Evolutionary conservation across 2,888 invertebrate genomes (phyloP), one percentile per base, ranked within the genome.

Genomic region (Heliconius ismenius): DNA sequence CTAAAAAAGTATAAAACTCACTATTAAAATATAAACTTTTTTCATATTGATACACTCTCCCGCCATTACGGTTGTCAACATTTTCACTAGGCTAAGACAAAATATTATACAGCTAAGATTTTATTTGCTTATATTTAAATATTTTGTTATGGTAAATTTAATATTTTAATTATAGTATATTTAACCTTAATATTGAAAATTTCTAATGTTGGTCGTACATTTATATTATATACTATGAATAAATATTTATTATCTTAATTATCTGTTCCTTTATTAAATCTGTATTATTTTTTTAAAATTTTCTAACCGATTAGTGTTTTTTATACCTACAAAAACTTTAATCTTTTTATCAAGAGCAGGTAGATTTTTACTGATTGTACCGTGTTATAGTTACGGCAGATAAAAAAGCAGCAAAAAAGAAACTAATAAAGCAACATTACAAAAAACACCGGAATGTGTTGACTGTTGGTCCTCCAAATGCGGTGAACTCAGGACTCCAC

Each of bases 401-500:
- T 32, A n/a, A n/a, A n/a, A n/a, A n/a, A 76, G 72, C 62, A 64
- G 76, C 39, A 58, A 79, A 76, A 76, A 73, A 39, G 11, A 58
- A 78, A 76, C 63, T 64, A 75, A 78, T 70, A 58, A 80, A 77
- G 70, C 70, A n/a, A 74, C 64, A 65, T 70, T 63, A 79, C 72
- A 80, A 80, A 78, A 77, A 63, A 39, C 73, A 65, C 73, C 73
- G 86, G 88, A 89, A 91, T 89, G 85, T 85, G 86, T 84, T 79
- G 85, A 78, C 80, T 85, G 86, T 84, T 79, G 84, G 73, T 80
- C 79, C 73, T 88, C 88, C 82, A 89, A 92, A 91, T 90, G 83
- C 83, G 84, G 81, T 86, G 87, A 83, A 88, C 87, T 91, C 89
- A 90, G 91, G 89, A 90, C 83, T 85, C 75, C 76, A 83, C 83